phyloP scores from a whole-genome alignment of 2,113 vertebrate species.

The Grammomys surdaster region DNA sequence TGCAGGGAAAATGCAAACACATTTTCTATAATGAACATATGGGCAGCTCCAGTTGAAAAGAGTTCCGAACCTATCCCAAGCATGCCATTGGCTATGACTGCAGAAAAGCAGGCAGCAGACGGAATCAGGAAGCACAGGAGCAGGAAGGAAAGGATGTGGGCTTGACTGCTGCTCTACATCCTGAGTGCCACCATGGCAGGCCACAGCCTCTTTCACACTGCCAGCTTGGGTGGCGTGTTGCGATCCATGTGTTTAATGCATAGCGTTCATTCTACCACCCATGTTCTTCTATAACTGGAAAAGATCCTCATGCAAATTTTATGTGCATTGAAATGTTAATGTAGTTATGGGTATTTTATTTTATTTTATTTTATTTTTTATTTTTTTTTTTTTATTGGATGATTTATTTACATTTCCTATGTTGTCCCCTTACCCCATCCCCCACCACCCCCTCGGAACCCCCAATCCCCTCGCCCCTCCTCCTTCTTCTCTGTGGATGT shows the following conservation, averaged over 20 bases:
- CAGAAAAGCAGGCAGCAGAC: conserved; percentile 79
- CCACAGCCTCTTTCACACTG: conserved; percentile 54
- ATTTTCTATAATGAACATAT: conserved; percentile 85
- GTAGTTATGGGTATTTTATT: conserved; percentile 12
- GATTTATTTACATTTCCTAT: too few species aligned
- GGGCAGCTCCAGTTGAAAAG: conserved; percentile 82
- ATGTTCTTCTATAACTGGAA: neutral
- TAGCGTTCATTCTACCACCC: neutral
- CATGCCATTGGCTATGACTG: conserved; percentile 78
- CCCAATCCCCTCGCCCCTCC: too few species aligned
- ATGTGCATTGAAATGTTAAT: conserved; percentile 57
- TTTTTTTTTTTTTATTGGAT: too few species aligned
- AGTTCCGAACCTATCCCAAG: conserved; percentile 74
- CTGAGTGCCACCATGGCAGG: neutral
- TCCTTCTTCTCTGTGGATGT: too few species aligned
- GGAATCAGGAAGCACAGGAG: conserved; percentile 72
- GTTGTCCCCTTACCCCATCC: too few species aligned
- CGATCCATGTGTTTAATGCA: conserved; percentile 37
- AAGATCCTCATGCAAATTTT: conserved; percentile 18
- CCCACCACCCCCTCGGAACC: too few species aligned
- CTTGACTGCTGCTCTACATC: conserved; percentile 66
- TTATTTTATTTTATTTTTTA: too few species aligned
- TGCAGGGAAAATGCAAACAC: conserved; percentile 83
- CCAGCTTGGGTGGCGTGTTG: conserved; percentile 10
- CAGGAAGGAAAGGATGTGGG: conserved; percentile 65